Base-by-base conservation (phyloP, 1,140 invertebrate genomes). In the Tenebrio molitor region DNA sequence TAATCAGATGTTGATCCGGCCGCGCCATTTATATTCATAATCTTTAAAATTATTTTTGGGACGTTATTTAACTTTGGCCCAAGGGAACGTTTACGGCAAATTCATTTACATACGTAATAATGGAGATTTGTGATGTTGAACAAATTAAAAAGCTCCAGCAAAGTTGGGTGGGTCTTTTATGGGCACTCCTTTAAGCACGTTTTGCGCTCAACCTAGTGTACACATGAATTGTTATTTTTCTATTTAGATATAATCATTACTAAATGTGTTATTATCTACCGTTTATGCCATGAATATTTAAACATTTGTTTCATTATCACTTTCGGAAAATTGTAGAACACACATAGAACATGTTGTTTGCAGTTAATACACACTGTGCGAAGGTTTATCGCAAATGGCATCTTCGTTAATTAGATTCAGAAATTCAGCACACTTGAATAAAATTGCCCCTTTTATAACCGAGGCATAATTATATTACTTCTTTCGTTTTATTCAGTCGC, bases 231-330 rank as follows among this genome's bases (percentile, higher is more conserved):
- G 17, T 64, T 17, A 33, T 63, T 64, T 36, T 53, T 53, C n/a
- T 53, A 33, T 64, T 65, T 41, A 33, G 34, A 41, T 65, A 14
- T 29, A 65, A 64, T 15, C 63, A 12, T 39, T 25, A 34, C 33
- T 42, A 21, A 15, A 65, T 39, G 16, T 44, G 36, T 15, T n/a
- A 4, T 17, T 42, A 66, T 66, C 42, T 29, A 10, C 50, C 19
- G 50, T 29, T 16, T 42, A 66, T 36, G 36, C 64, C 44, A 34
- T 66, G 64, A 66, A 66, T 66, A 66, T 66, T 66, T 66, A 41
- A 66, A 66, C 42, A 44, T 34, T 29, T 17, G 42, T 66, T 42
- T 42, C 64, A 66, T 66, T 66, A 42, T 66, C 64, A 44, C 8
- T 29, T 3, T 29, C 23, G n/a, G 36, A 15, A 66, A 44, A 44